These are phyloP conservation scores for Glyptemys insculpta DNA, from an alignment of 2,797 vertebrate genomes.

Conservation along the genomic window DNA sequence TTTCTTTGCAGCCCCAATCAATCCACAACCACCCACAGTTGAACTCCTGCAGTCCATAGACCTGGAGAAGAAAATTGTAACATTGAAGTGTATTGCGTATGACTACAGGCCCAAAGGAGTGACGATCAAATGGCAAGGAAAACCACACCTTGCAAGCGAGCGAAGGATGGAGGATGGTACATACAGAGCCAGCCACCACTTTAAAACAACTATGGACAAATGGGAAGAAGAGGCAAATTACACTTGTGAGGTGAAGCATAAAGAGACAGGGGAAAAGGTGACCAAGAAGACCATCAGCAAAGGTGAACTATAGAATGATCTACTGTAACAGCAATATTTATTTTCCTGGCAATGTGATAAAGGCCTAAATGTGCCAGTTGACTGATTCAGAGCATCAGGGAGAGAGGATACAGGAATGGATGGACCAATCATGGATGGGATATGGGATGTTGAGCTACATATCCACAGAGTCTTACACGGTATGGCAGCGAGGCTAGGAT, in stretches of 20 bases:
- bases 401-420: neutral
- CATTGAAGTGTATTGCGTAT: neutral
- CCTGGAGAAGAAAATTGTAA: neutral
- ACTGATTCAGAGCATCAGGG: neutral
- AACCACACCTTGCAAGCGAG: neutral
- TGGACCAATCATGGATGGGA: neutral
- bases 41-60: neutral
- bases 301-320: neutral
- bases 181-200: neutral
- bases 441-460: neutral
- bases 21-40: neutral
- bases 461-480: neutral
- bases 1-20: neutral
- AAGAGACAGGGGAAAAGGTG: neutral
- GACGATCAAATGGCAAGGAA: neutral
- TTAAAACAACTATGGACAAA: neutral
- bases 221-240: neutral
- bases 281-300: neutral
- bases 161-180: neutral
- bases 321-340: neutral
- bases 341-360: too few relatives aligned
- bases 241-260: neutral
- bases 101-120: neutral
- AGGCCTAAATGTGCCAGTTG: neutral
- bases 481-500: neutral